A percentile compares a stretch with the other conserved stretches of the same genome.
These are phyloP conservation scores for Lepus americanus DNA, from an alignment of 2,113 vertebrate genomes.

Conservation along the genomic window DNA sequence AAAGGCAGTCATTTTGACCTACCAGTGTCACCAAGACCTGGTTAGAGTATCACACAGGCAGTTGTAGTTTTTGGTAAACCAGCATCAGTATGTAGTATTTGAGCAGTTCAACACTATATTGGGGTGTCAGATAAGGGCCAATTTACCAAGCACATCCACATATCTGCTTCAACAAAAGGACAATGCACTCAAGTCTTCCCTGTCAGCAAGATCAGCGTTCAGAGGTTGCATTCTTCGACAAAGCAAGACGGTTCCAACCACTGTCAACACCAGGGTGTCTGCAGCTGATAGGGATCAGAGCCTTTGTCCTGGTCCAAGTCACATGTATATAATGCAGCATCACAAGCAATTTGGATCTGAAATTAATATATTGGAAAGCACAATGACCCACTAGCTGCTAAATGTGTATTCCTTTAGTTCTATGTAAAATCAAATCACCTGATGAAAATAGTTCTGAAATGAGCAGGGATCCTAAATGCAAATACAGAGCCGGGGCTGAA, in stretches of 20 bases:
- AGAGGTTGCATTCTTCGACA: constrained; percentile 72
- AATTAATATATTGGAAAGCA: background rate
- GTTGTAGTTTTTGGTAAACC: background rate
- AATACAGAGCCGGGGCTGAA: background rate
- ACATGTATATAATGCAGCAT: background rate
- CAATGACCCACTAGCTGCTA: background rate
- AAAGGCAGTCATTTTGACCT: background rate
- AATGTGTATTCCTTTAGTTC: background rate
- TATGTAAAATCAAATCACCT: background rate
- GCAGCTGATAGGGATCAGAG: constrained; percentile 66
- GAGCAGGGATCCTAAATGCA: background rate
- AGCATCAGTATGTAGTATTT: background rate
- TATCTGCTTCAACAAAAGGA: constrained; percentile 50
- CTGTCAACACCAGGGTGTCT: constrained; percentile 70
- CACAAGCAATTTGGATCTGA: background rate
- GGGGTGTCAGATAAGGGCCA: constrained; percentile 48
- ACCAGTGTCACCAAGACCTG: background rate
- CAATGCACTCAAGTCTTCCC: constrained; percentile 30
- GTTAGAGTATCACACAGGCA: background rate
- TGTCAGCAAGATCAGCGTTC: constrained; percentile 7
- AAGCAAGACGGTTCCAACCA: constrained; percentile 46
- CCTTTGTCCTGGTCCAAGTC: background rate
- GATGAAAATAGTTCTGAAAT: background rate
- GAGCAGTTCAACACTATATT: background rate
- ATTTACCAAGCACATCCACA: constrained; percentile 46